Conservation (phyloP, 2,888 invertebrate species). For the Pyrochroa serraticornis region DNA sequence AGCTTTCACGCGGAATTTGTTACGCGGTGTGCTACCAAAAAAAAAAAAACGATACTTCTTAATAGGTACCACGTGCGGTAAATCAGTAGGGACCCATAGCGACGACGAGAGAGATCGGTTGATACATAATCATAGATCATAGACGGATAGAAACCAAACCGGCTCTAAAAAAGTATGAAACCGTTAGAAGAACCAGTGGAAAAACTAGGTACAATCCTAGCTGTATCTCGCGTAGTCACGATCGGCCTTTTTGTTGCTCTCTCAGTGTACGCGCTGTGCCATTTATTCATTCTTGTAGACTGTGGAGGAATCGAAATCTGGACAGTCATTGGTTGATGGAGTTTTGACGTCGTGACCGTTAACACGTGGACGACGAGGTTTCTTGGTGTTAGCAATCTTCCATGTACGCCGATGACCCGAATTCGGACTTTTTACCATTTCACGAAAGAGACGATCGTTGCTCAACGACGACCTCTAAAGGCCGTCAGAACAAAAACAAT, state of each 20-base stretch:
- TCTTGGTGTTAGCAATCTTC: constrained; percentile 2
- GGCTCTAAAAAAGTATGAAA: constrained; percentile 34
- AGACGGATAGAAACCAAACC: constrained; percentile 32
- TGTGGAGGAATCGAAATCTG: constrained; percentile 21
- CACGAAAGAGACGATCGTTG: too few relatives aligned
- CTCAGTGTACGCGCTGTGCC: constrained; percentile 14
- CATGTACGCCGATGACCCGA: constrained; percentile 4
- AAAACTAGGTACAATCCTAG: constrained; percentile 41
- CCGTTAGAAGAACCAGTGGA: constrained; percentile 39
- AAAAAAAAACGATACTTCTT: background rate
- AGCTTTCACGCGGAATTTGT: too few relatives aligned
- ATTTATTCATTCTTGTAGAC: constrained; percentile 26
- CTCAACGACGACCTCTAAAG: too few relatives aligned
- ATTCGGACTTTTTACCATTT: background rate
- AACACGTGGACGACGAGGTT: constrained; percentile 20
- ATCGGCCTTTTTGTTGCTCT: constrained; percentile 32
- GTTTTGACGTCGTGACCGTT: constrained; percentile 14
- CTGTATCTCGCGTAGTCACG: constrained; percentile 41
- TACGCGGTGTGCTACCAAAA: too few relatives aligned
- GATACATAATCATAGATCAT: constrained; percentile 33
- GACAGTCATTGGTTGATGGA: constrained; percentile 9
- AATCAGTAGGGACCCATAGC: constrained; percentile 8
- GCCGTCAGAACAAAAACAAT: too few relatives aligned
- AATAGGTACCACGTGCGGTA: background rate
- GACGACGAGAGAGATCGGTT: constrained; percentile 10